Base-by-base conservation (phyloP, 2,797 vertebrate species). In the Oreochromis grahami region DNA sequence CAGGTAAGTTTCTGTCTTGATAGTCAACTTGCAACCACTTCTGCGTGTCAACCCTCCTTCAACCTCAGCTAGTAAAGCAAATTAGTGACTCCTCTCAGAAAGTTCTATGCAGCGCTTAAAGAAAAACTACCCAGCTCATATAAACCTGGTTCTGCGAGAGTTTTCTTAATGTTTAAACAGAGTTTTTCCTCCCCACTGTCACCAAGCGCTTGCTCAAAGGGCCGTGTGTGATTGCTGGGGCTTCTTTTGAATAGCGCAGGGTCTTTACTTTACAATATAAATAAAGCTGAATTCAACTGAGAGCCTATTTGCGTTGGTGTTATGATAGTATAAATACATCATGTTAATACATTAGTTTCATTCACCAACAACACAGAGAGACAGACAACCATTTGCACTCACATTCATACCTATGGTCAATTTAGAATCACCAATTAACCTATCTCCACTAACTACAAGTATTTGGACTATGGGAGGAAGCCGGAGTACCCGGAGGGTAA, bases 401-500 rank as follows among this genome's bases (percentile, higher is more conserved):
- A 8, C 34, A 36, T 36, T 9, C 34, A 36, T 36, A 8, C 34
- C 8, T 36, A 3, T 34, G 34, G 34, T 36, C 34, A 36, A 3
- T 36, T 36, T 36, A 36, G 17, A 36, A 60, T 60, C 6, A 36
- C 32, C 32, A 60, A 60, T n/a, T 36, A 60, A 60, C 3, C 17
- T 12, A 19, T 34, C 56, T 19, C 56, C 17, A 36, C 17, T 36
- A 60, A 36, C 9, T 60, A 2, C 9, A 60, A 34, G 32, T 36
- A 63, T n/a, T n/a, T 36, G 10, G 58, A 63, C 58, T 12, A 32
- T 63, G 32, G 32, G 32, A 63, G 58, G 58, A 36, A 36, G 58
- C 32, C 0, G 1, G 10, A 60, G 13, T 43, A 43, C 41, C 41
- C 3, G 1, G 12, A 43, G 12, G 6, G 10, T 60, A 72, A 29